Conservation (phyloP, 2,113 vertebrate genomes). For the Callipepla californica region DNA sequence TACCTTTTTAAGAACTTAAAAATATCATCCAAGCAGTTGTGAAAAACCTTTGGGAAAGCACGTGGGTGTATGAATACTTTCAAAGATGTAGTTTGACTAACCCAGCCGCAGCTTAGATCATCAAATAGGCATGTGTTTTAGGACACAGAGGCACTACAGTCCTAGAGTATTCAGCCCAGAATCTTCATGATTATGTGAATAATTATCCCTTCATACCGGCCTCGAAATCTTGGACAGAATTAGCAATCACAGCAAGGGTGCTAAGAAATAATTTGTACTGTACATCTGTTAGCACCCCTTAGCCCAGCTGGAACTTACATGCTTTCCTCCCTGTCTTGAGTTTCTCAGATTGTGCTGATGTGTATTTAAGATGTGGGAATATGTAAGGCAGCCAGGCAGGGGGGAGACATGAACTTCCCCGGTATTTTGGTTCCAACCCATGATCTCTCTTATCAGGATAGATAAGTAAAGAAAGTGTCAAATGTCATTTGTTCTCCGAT, state of each 20-base stretch:
- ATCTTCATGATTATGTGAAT: constrained; percentile 63
- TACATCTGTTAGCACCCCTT: constrained; percentile 64
- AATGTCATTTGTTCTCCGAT: not conserved
- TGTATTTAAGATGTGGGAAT: constrained; percentile 49
- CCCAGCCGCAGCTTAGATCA: constrained; percentile 12
- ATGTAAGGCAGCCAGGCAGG: not conserved
- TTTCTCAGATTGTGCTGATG: constrained; percentile 36
- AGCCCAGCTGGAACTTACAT: constrained; percentile 59
- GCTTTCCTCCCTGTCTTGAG: constrained; percentile 10
- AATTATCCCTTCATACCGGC: constrained; percentile 60
- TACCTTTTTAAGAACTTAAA: not conserved
- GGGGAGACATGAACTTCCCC: not conserved
- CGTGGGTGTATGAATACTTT: constrained; percentile 4
- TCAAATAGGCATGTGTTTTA: constrained; percentile 40
- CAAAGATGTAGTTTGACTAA: constrained; percentile 1
- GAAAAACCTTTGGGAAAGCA: not conserved
- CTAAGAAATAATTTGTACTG: constrained; percentile 63
- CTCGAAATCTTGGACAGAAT: constrained; percentile 64
- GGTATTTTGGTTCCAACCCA: constrained; percentile 1
- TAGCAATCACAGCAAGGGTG: constrained; percentile 69
- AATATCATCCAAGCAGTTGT: not conserved
- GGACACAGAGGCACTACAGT: constrained; percentile 50
- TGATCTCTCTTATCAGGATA: not conserved
- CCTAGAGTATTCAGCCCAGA: not conserved
- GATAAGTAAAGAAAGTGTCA: not conserved